Percentiles rank a stretch among this genome's conserved stretches.
Conservation (phyloP, 1,140 invertebrate species). For the Pseudomyrmex sp. region DNA sequence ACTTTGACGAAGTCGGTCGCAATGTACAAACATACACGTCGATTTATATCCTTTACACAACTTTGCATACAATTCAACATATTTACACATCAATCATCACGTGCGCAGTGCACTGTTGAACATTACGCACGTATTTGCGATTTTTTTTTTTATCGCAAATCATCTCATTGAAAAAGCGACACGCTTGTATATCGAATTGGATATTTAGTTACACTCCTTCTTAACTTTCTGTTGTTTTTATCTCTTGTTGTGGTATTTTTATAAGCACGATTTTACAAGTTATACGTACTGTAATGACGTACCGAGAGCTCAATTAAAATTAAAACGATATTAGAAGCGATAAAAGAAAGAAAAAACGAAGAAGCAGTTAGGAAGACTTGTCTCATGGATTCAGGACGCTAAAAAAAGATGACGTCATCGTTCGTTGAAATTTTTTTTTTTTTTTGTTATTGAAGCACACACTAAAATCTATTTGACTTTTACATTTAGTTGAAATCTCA, state of each 20-base stretch:
- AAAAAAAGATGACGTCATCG: not conserved
- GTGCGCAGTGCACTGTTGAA: not conserved
- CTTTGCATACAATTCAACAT: not conserved
- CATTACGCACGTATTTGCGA: not conserved
- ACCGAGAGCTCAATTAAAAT: constrained; percentile 15
- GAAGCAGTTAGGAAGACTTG: constrained; percentile 46
- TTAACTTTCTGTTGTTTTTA: not conserved
- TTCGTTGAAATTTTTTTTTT: constrained; percentile 24
- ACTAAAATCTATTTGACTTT: too few relatives aligned
- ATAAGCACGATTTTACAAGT: constrained; percentile 14
- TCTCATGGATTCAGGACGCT: not conserved
- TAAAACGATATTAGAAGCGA: not conserved
- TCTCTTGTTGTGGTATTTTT: constrained; percentile 8
- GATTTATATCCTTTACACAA: constrained; percentile 9
- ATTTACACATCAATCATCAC: not conserved
- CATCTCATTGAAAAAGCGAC: not conserved
- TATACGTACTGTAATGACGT: constrained; percentile 24
- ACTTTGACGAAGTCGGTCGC: constrained; percentile 7
- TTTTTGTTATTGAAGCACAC: not conserved
- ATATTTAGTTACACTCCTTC: not conserved
- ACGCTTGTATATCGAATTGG: constrained; percentile 3
- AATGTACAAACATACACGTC: constrained; percentile 23
- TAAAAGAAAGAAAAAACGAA: constrained; percentile 29
- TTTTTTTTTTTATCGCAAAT: constrained; percentile 4
- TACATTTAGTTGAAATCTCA: not conserved